These are phyloP conservation scores for Aythya baeri DNA, from an alignment of 2,113 vertebrate species.

Conservation along the genomic window DNA sequence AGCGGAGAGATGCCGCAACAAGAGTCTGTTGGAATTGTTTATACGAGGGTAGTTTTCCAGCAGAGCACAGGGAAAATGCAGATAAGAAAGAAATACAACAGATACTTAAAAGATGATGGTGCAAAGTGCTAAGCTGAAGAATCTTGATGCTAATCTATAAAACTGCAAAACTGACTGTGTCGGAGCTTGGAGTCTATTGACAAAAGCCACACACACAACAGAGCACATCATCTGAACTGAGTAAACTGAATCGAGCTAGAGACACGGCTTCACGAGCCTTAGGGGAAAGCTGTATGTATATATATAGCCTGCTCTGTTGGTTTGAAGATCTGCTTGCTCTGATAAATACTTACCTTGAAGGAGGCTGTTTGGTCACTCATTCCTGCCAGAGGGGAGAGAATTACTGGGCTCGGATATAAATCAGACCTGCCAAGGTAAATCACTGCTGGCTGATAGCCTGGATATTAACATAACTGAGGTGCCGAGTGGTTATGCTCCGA, in stretches of 20 bases:
- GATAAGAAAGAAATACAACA: neutral
- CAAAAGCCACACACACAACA: neutral
- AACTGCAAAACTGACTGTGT: neutral
- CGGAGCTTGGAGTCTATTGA: neutral
- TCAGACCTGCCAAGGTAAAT: slow-evolving; percentile 45
- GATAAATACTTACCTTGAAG: neutral
- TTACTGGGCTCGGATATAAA: neutral
- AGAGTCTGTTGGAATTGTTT: neutral
- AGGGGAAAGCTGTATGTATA: neutral
- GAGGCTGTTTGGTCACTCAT: slow-evolving; percentile 2
- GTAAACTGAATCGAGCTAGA: neutral
- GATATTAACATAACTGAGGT: neutral
- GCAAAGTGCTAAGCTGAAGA: neutral
- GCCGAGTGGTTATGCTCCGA: neutral
- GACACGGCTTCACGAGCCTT: neutral
- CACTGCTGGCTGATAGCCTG: neutral
- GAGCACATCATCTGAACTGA: neutral
- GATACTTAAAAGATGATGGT: neutral
- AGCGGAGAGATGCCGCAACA: neutral
- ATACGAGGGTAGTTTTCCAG: neutral
- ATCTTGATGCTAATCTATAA: neutral
- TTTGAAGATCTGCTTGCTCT: neutral
- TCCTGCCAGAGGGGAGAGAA: slow-evolving; percentile 6
- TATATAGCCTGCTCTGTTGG: neutral
- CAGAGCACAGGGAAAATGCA: neutral